Evolutionary conservation across 2,888 invertebrate genomes (phyloP), one percentile per base, ranked within the genome.

Genomic region (Cremastobaeus sp.): DNA sequence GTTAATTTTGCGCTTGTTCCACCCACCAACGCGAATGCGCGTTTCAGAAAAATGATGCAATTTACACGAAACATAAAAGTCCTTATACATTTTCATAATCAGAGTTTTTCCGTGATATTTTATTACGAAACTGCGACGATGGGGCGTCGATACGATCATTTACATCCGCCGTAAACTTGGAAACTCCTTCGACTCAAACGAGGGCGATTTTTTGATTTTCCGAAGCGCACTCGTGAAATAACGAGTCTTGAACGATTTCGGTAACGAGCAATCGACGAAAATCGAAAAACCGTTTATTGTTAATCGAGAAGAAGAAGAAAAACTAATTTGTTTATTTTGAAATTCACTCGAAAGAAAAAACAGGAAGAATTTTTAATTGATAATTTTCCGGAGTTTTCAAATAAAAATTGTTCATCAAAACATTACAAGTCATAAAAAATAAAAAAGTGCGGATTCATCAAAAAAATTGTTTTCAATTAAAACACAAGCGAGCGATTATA

Each of bases 401-500:
- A 25, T 5, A 25, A 5, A 25, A 25, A 25, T 5, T 5, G 8
- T 5, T 5, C 3, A 25, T 3, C 3, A 25, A 25, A 25, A 25
- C 25, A 8, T 25, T 5, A 25, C 3, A 5, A 25, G 8, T n/a
- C n/a, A 25, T 5, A 25, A 25, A 25, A 25, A 25, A 8, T 6
- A 39, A 39, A 39, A 39, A 15, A 39, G 18, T n/a, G n/a, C 18
- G 14, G 11, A 12, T 11, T 17, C 20, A 30, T 11, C 9, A 17
- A 32, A 32, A 32, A 43, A 25, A 30, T 20, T 25, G 41, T 34
- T 69, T 69, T 62, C 62, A 69, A 69, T 69, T 69, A 69, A 69
- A 59, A 52, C 17, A 69, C 69, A 69, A 69, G 52, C 50, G 45
- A 14, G 20, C 69, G 60, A 60, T 60, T 69, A 55, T 62, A 69